These are phyloP conservation scores for Syrphus vitripennis DNA, from an alignment of 2,888 invertebrate genomes.

Conservation along the genomic window DNA sequence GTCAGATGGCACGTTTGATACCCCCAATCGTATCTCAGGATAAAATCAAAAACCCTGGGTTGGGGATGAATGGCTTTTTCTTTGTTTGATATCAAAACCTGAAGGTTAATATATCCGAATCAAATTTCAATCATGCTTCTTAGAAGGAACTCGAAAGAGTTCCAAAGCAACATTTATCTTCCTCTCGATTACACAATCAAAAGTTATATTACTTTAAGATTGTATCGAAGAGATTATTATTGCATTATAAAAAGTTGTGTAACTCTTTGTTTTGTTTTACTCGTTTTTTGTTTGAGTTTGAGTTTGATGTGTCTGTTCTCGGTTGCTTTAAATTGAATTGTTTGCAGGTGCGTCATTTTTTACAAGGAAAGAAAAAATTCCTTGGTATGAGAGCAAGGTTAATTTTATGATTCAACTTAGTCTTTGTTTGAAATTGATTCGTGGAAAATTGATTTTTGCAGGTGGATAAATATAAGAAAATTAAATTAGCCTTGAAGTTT, in stretches of 20 bases:
- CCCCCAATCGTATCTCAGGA: background rate
- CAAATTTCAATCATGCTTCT: constrained; percentile 20
- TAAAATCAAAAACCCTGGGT: background rate
- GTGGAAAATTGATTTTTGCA: background rate
- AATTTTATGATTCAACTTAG: background rate
- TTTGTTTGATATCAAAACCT: background rate
- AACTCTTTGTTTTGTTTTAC: background rate
- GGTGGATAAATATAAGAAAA: background rate
- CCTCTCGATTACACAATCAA: background rate
- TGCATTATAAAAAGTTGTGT: background rate
- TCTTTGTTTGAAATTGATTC: background rate
- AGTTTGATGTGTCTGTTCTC: background rate
- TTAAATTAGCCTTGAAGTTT: background rate
- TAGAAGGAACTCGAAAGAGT: background rate
- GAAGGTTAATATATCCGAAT: constrained; percentile 28
- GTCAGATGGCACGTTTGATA: constrained; percentile 16
- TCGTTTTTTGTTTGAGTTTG: background rate
- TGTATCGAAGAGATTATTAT: background rate
- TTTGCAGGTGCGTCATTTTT: constrained; percentile 3
- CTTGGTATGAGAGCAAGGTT: background rate
- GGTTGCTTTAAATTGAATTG: background rate
- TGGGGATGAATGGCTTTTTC: background rate
- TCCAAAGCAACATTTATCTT: background rate
- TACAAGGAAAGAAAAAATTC: background rate
- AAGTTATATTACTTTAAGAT: background rate